Percentiles rank a stretch among this genome's conserved stretches.
These are phyloP conservation scores for Alouatta palliata DNA, from an alignment of 2,113 vertebrate species.

Conservation along the genomic window DNA sequence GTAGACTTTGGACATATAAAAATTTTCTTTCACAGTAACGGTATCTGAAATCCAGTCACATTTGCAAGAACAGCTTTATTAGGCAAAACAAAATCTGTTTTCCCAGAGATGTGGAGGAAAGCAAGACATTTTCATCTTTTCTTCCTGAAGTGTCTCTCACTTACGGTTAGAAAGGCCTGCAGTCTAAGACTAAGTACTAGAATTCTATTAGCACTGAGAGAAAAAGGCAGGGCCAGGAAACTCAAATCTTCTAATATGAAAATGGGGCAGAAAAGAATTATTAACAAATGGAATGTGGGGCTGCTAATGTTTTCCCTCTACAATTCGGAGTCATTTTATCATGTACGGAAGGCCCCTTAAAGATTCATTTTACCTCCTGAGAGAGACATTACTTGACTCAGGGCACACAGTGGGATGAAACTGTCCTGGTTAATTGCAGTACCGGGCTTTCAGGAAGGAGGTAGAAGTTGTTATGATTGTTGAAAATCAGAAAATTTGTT, in stretches of 20 bases:
- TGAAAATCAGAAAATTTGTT: not conserved
- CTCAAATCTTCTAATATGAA: not conserved
- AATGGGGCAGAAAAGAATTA: not conserved
- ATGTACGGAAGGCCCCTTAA: not conserved
- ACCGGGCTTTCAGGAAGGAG: not conserved
- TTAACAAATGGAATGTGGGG: not conserved
- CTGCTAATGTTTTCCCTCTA: not conserved
- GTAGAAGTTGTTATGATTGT: not conserved
- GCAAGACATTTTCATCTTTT: not conserved
- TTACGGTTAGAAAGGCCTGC: not conserved
- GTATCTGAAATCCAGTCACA: not conserved
- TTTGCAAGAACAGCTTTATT: not conserved
- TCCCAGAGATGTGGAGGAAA: not conserved
- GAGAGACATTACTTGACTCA: not conserved
- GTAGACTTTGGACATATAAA: not conserved
- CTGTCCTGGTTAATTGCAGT: not conserved
- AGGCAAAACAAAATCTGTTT: not conserved
- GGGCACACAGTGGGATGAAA: not conserved
- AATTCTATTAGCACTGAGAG: not conserved
- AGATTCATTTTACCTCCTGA: not conserved
- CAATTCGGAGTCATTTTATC: not conserved
- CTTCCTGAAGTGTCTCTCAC: not conserved
- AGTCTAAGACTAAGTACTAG: not conserved
- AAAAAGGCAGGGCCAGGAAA: not conserved
- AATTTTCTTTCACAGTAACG: not conserved